Evolutionary conservation across 2,888 invertebrate species (phyloP), one percentile per base, ranked within the genome.

Genomic region (Petrolisthes cinctipes): DNA sequence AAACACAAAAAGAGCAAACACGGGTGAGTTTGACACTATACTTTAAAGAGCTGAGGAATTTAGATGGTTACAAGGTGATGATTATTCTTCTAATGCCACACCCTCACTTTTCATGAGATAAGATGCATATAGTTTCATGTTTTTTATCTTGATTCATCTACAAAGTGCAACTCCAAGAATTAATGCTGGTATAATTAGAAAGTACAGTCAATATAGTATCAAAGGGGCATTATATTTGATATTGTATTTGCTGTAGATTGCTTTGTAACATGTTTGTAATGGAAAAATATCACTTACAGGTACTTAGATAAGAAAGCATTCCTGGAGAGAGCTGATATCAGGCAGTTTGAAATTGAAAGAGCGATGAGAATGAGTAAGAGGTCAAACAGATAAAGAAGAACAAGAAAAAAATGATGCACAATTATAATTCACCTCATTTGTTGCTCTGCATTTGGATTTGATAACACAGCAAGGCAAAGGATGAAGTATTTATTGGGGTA

Each of bases 311-410:
- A 96, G 82, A 96, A 97, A 93, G 97, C 97, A 92, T 99, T 99
- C 93, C 93, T 99, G 86, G 95, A 97, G 92, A 94, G 98, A 90
- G 95, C 98, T 0, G 99, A 99, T 93, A 92, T 96, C 82, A 94
- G 97, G 76, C 96, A 97, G 92, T 99, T 98, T 93, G 98, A 99
- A 94, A 95, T 97, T 78, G 99, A 98, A 92, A 96, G 96, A 91
- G 95, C 95, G 91, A 92, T 98, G 92, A 94, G 98, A 91, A 94
- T 88, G 79, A 83, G 85, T 14, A 83, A 89, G 54, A 76, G 90
- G 11, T 86, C 83, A 76, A 89, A 90, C 37, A 87, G 91, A 85
- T 91, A 85, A 86, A 68, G 56, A 57, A 14, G 2, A 53, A 53
- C n/a, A 66, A 1, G 2, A 37, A 37, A 37, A 37, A 37, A 37